A percentile compares a stretch with the other conserved stretches of the same genome.
Evolutionary conservation across 2,113 vertebrate genomes (phyloP).

Genomic region (Myiozetetes cayanensis): DNA sequence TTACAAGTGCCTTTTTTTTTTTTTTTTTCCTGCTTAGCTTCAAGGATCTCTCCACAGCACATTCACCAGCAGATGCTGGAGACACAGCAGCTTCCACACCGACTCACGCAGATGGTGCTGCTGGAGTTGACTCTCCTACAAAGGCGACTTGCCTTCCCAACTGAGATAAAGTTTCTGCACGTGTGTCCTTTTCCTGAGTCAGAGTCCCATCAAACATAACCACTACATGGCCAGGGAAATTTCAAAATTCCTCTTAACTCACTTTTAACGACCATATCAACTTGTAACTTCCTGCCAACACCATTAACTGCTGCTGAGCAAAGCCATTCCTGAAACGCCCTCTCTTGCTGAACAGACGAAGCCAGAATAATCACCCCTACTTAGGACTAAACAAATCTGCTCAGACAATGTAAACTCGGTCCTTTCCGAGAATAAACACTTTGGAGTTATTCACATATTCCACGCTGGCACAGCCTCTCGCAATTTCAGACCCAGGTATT

Average conservation of each 20-base stretch:
- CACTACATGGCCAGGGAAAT: background rate
- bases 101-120: background rate
- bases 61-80: constrained; percentile 30
- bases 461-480: background rate
- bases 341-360: background rate
- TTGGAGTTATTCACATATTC: constrained; percentile 37
- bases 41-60: background rate
- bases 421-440: constrained; percentile 44
- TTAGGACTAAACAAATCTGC: constrained; percentile 23
- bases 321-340: background rate
- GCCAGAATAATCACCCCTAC: background rate
- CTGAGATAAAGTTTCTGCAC: background rate
- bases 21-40: background rate
- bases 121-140: background rate
- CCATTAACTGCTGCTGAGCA: background rate
- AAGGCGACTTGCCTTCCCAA: background rate
- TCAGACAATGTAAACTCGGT: constrained; percentile 26
- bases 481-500: constrained; percentile 39
- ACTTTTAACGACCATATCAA: background rate
- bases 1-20: background rate
- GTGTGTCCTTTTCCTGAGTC: background rate
- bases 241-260: background rate
- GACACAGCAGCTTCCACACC: background rate
- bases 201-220: background rate
- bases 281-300: background rate